Percentiles rank a stretch among this genome's conserved stretches.
Evolutionary conservation across 2,888 invertebrate genomes (phyloP).

Genomic region (Tipula unca): DNA sequence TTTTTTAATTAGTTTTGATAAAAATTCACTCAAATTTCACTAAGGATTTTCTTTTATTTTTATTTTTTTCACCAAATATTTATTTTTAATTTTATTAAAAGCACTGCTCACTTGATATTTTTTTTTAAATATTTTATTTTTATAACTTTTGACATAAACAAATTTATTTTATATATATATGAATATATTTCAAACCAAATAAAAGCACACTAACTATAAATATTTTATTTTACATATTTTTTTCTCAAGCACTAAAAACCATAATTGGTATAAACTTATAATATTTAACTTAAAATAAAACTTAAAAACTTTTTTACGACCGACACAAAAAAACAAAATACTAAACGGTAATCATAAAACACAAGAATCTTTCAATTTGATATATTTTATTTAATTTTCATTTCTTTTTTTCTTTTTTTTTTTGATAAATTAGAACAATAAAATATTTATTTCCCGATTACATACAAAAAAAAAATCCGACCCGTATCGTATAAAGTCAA

Average conservation of each 20-base stretch:
- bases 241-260: not conserved
- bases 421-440: not conserved
- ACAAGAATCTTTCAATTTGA: not conserved
- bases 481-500: not conserved
- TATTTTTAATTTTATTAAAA: not conserved
- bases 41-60: not conserved
- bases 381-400: not conserved
- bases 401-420: not conserved
- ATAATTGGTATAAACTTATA: not conserved
- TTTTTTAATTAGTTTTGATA: not conserved
- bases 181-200: not conserved
- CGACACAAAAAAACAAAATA: not conserved
- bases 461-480: constrained; percentile 2
- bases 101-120: not conserved
- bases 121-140: not conserved
- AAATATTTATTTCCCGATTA: constrained; percentile 2
- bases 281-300: not conserved
- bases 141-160: not conserved
- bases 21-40: not conserved
- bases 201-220: not conserved
- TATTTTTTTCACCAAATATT: not conserved
- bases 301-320: not conserved
- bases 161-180: not conserved
- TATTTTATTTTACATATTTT: not conserved
- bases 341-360: not conserved